Evolutionary conservation across 2,888 invertebrate species (phyloP).

Genomic region (Agriotes lineatus): DNA sequence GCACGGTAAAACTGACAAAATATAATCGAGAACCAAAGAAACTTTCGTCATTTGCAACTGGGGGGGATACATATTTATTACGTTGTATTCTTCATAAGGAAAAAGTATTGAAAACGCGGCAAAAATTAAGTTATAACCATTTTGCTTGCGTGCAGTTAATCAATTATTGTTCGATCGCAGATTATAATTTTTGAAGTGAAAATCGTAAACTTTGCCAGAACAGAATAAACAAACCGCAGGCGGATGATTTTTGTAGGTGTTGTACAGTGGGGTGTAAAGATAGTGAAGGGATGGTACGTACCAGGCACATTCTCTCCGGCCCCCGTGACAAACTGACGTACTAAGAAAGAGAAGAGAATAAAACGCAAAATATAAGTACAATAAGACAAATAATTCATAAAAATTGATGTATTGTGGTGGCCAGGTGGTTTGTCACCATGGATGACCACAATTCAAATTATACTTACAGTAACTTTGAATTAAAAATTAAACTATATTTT

Average conservation of each 20-base stretch:
- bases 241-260: constrained; percentile 63
- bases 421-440: constrained; percentile 40
- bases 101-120: constrained; percentile 32
- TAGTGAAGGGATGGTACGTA: constrained; percentile 65
- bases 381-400: constrained; percentile 63
- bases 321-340: constrained; percentile 69
- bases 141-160: constrained; percentile 36
- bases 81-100: constrained; percentile 23
- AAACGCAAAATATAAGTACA: constrained; percentile 68
- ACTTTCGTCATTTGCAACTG: constrained; percentile 63
- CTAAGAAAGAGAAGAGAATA: constrained; percentile 67
- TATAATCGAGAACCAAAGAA: constrained; percentile 46
- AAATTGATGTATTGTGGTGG: constrained; percentile 40
- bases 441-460: constrained; percentile 44
- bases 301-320: constrained; percentile 69
- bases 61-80: constrained; percentile 57
- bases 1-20: constrained; percentile 48
- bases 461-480: constrained; percentile 63
- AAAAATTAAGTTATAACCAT: constrained; percentile 35
- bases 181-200: constrained; percentile 35
- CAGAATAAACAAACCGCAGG: constrained; percentile 66
- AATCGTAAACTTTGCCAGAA: constrained; percentile 55
- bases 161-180: constrained; percentile 29
- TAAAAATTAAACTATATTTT: constrained; percentile 49
- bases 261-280: constrained; percentile 65